Evolutionary conservation across 2,888 invertebrate species (phyloP), one percentile per base, ranked within the genome.

Genomic region (Tenthredo mesomela): DNA sequence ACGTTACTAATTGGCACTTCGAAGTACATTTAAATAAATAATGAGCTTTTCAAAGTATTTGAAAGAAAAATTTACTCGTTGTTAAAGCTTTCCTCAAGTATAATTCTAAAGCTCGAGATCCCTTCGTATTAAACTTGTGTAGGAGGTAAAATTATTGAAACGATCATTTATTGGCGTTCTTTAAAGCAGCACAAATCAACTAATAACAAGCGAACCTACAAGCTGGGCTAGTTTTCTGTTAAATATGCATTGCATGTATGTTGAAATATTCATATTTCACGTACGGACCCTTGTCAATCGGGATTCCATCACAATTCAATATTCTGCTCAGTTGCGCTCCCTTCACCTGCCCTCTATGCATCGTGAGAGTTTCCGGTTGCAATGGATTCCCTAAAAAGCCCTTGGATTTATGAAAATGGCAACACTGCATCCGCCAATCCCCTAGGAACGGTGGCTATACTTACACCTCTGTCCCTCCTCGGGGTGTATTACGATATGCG

Each of bases 1-100:
- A 73, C 71, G 71, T 61, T 61, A 33, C 84, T 84, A 84, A 84
- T 84, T 84, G 84, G 75, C 75, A 84, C 65, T 82, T n/a, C n/a
- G 61, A 40, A 47, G 33, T 54, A 77, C 25, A 7, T 77, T 77
- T 47, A 50, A 77, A 80, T 58, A 61, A 80, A 80, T 80, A 80
- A 80, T 80, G 58, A 80, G 58, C 78, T 61, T 61, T 40, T 33
- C 18, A 6, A 78, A 78, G 58, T 58, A 54, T 58, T 37, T 37
- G 37, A 33, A 80, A 37, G 61, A 80, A 37, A 80, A 58, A 80
- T 77, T 33, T 9, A 50, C 54, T 50, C 77, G 50, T 77, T 77
- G 77, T 54, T 77, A 33, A 9, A 29, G 29, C 77, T 33, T 33
- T 77, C 9, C 25, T 77, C 50, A 77, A 77, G 77, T 50, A 77